Evolutionary conservation across 1,140 invertebrate genomes (phyloP), one percentile per base, ranked within the genome.

Genomic region (Drosophila insularis): DNA sequence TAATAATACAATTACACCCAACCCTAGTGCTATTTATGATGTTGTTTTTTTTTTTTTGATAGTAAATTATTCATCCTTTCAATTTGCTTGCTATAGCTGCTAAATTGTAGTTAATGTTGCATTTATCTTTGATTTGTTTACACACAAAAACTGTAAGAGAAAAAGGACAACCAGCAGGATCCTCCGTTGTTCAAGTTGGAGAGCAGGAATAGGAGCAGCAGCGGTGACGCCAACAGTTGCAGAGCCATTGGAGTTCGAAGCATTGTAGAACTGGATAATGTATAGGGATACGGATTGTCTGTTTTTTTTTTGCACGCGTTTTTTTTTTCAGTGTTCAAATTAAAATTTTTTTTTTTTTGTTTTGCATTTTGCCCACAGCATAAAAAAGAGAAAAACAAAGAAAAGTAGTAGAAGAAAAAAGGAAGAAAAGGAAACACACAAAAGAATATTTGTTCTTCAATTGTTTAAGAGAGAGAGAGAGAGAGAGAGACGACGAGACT

Each of bases 361-460:
- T 64, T 72, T 40, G 37, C 56, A 69, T 73, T 81, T 73, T 59
- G 65, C 75, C 87, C 84, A 84, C 80, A 87, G 80, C 84, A 65
- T 84, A 87, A 84, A 87, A 87, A 85, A 87, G 82, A 87, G 84
- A 87, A 89, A 81, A 89, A 77, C 72, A 78, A 87, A 73, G 69
- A 89, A 87, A 89, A 89, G 84, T 89, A 79, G 85, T 87, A 87
- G 84, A 87, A 87, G 84, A 87, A 89, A 80, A 87, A 84, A 89
- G 84, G 84, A 87, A 87, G 84, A 87, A 87, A 87, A 87, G 82
- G 85, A 89, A 89, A 89, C 84, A 87, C 82, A 87, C 84, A 87
- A 87, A 87, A 89, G 62, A 87, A 84, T 68, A 80, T 74, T 87
- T 85, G 78, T 81, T 74, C 74, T 78, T 73, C 71, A 74, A 78